These are phyloP conservation scores for Thomomys bottae DNA, from an alignment of 2,113 vertebrate species.

Conservation along the genomic window DNA sequence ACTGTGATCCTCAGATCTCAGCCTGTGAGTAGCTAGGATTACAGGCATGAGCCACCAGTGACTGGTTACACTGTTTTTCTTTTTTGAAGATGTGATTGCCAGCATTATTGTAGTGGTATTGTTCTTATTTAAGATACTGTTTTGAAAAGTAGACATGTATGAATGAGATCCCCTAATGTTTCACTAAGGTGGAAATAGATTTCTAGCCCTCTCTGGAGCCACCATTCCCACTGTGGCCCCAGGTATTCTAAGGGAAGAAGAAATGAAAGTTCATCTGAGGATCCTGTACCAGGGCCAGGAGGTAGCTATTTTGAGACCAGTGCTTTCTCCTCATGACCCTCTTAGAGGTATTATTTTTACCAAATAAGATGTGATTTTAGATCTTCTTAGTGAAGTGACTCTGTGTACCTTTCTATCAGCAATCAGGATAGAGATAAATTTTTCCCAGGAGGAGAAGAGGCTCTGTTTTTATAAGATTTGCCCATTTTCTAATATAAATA, in stretches of 20 bases:
- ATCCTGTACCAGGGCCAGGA: background rate
- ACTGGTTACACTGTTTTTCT: background rate
- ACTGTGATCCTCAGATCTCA: too few species aligned
- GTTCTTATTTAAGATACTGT: background rate
- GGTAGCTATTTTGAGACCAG: background rate
- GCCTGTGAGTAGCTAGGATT: too few species aligned
- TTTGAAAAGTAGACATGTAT: constrained; percentile 11
- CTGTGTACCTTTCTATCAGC: background rate
- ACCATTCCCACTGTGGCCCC: background rate
- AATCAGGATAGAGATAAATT: background rate
- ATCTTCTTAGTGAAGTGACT: background rate
- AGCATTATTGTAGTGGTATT: background rate
- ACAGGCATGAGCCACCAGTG: too few species aligned
- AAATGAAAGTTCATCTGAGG: background rate
- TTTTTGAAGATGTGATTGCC: background rate
- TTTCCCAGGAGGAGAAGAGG: background rate
- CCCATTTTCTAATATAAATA: background rate
- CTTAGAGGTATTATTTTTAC: background rate
- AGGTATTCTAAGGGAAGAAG: background rate
- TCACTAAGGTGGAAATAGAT: background rate
- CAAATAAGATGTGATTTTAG: background rate
- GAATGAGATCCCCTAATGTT: background rate
- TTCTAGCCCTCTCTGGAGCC: background rate
- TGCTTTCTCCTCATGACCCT: background rate
- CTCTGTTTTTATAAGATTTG: background rate